Percentiles rank a stretch among this genome's conserved stretches.
Conservation (phyloP, 2,797 vertebrate species). For the Cynodonichthys magdalenae region DNA sequence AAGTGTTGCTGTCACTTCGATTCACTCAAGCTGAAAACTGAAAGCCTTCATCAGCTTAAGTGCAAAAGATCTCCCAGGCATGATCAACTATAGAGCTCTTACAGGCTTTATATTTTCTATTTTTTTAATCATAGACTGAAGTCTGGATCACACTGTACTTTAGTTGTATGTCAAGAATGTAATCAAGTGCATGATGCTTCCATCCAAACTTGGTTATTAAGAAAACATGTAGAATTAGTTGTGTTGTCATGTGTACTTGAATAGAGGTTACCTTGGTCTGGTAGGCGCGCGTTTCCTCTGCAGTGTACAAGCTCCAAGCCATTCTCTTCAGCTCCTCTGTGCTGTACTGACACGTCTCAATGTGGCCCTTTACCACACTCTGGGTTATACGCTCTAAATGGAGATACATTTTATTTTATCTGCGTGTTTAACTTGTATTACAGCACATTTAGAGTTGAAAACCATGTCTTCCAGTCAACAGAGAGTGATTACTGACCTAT, state of each 20-base stretch:
- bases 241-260: neutral
- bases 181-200: neutral
- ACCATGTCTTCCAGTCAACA: neutral
- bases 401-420: slow-evolving; percentile 15
- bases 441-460: neutral
- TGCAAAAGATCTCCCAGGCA: too few species aligned
- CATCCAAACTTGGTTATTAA: neutral
- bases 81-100: too few species aligned
- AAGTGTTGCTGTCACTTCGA: neutral
- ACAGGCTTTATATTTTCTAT: too few species aligned
- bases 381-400: slow-evolving; percentile 85
- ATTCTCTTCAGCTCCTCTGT: slow-evolving; percentile 89
- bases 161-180: neutral
- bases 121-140: neutral
- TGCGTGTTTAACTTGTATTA: neutral
- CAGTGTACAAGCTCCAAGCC: slow-evolving; percentile 85
- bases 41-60: too few species aligned
- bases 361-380: slow-evolving; percentile 90
- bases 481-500: slow-evolving; percentile 78
- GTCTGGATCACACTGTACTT: neutral
- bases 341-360: slow-evolving; percentile 91
- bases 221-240: neutral
- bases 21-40: too few species aligned
- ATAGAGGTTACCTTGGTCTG: slow-evolving; percentile 84
- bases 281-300: slow-evolving; percentile 85